Evolutionary conservation across 64 coral and sea anemone species (phyloP), one percentile per base, ranked within the genome.

Genomic region (Montipora capricornis): DNA sequence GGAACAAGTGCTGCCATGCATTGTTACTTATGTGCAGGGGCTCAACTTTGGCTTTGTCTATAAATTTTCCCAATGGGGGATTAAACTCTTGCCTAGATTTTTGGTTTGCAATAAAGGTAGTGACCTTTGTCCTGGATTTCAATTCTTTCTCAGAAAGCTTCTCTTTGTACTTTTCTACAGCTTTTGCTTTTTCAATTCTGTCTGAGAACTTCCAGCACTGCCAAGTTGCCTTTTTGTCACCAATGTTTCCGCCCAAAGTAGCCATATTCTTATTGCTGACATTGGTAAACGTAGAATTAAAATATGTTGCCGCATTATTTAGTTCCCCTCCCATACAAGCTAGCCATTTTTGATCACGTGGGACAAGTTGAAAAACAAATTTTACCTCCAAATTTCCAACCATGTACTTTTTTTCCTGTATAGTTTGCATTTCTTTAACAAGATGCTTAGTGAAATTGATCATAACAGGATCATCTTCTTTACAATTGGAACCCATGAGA

Each of bases 291-390:
- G 93, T 62, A 48, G 64, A 93, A 24, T 24, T 24, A 20, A 89
- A 94, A 76, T 68, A 78, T 10, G 87, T 94, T 5, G 87, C 49
- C 24, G 87, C 93, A 94, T 94, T 94, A 77, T 94, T 90, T 19
- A 94, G 50, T 75, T 94, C 79, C 8, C 84, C 93, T 77, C 29
- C 86, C 87, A 90, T 84, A 78, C 8, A 45, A 74, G 93, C 80
- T 24, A 94, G 55, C 78, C 93, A 89, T 94, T 89, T 94, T 55
- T 90, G 76, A 83, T 89, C 92, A 75, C 55, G 2, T 44, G 92
- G 61, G 5, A 94, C 50, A 44, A 94, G 64, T 22, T 89, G 29
- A 59, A 53, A 94, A 74, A 71, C 22, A 81, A 94, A 94, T n/a
- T 68, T 81, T 2, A 81, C 50, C 7, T 57, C 29, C 6, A 45